A percentile compares a stretch with the other conserved stretches of the same genome.
Conservation (phyloP, 2,797 vertebrate species). For the Vultur gryphus region DNA sequence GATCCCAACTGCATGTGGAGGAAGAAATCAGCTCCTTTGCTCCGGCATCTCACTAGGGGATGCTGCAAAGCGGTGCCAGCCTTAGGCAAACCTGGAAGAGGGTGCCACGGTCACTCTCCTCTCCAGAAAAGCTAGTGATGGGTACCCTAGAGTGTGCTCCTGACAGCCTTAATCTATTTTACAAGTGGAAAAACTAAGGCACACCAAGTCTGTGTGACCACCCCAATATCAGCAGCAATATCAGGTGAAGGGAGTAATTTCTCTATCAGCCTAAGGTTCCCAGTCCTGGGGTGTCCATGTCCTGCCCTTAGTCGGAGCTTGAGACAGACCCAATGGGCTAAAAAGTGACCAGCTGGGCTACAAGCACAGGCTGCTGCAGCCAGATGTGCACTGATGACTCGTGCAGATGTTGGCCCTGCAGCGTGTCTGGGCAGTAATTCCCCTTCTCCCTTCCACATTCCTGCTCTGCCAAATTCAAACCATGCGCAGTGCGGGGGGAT, state of each 20-base stretch:
- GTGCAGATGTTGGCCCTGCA: conserved; percentile 56
- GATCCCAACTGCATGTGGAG: rapidly evolving
- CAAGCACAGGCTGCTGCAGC: not conserved
- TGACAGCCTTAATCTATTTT: not conserved
- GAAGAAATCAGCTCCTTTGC: not conserved
- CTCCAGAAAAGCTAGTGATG: not conserved
- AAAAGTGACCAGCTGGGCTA: not conserved
- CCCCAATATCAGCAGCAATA: not conserved
- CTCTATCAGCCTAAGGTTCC: not conserved
- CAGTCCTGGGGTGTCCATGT: not conserved
- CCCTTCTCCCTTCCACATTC: conserved; percentile 40
- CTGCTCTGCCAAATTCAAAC: conserved; percentile 59
- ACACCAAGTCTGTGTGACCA: not conserved
- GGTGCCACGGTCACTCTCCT: not conserved
- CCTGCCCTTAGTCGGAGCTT: not conserved
- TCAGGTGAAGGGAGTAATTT: not conserved
- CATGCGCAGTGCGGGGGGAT: not conserved
- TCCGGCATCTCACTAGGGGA: not conserved
- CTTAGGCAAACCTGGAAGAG: not conserved
- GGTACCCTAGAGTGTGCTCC: not conserved
- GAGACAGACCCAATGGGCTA: not conserved
- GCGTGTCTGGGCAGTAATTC: conserved; percentile 15
- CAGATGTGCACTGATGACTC: conserved; percentile 55
- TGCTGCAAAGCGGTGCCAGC: not conserved
- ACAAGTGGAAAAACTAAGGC: not conserved